A percentile compares a stretch with the other conserved stretches of the same genome.
These are phyloP conservation scores for Sinocyclocheilus rhinocerous DNA, from an alignment of 2,113 vertebrate species.

Conservation along the genomic window DNA sequence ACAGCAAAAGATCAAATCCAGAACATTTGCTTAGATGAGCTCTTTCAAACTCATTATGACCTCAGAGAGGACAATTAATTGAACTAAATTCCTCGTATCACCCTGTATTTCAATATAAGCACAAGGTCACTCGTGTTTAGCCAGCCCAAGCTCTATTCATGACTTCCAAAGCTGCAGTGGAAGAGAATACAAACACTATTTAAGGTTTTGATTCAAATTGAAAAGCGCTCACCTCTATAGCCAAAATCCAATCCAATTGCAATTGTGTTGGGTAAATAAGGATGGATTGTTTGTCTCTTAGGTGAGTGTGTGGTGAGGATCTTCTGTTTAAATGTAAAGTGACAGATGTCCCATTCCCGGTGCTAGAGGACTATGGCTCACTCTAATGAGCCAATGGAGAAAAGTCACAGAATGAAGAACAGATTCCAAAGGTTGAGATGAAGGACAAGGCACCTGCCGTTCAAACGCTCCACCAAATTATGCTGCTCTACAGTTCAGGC, in stretches of 20 bases:
- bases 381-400: slow-evolving; percentile 62
- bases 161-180: slow-evolving; percentile 47
- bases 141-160: slow-evolving; percentile 20
- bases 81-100: slow-evolving; percentile 41
- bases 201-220: slow-evolving; percentile 68
- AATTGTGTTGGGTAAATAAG: slow-evolving; percentile 76
- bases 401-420: slow-evolving; percentile 60
- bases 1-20: slow-evolving; percentile 33
- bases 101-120: slow-evolving; percentile 41
- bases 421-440: slow-evolving; percentile 55
- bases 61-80: slow-evolving; percentile 43
- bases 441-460: slow-evolving; percentile 53
- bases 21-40: slow-evolving; percentile 16
- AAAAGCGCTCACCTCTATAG: slow-evolving; percentile 70
- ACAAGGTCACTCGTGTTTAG: slow-evolving; percentile 44
- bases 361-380: slow-evolving; percentile 53
- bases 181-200: slow-evolving; percentile 64
- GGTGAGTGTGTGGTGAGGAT: slow-evolving; percentile 63
- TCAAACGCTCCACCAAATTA: slow-evolving; percentile 7
- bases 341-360: slow-evolving; percentile 66
- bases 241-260: slow-evolving; percentile 75
- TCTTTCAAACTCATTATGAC: slow-evolving; percentile 13
- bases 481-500: neutral
- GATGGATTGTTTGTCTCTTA: slow-evolving; percentile 77
- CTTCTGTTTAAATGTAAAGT: slow-evolving; percentile 72